Evolutionary conservation across 1,140 invertebrate genomes (phyloP), one percentile per base, ranked within the genome.

Genomic region (Aethina tumida): DNA sequence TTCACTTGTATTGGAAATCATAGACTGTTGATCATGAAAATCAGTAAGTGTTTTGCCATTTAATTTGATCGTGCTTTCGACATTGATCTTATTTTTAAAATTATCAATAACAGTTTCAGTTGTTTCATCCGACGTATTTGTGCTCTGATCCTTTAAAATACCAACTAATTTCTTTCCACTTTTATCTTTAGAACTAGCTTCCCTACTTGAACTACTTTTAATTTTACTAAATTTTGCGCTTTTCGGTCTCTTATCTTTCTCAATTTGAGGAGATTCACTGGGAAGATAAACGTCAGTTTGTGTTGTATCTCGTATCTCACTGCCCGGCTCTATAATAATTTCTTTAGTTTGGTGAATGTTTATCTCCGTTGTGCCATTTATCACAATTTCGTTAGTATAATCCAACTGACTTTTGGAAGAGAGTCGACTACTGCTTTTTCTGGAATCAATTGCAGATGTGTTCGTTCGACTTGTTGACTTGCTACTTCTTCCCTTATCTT

Each of bases 301-400:
- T n/a, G n/a, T n/a, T n/a, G n/a, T n/a, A n/a, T n/a, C n/a, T n/a
- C n/a, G n/a, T n/a, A n/a, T n/a, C n/a, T 26, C 18, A 6, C 38
- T 26, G 14, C 44, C 41, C 13, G 21, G 29, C 7, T 43, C 44
- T 9, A 50, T 18, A 5, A 35, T 37, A 36, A 53, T 47, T 19
- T 51, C 49, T 28, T 46, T 43, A 7, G 34, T 43, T 27, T 55
- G 46, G 15, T 50, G 50, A 18, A 55, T 51, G 18, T 53, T 55
- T 26, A 55, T 50, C 43, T 55, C 53, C 6, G 53, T 55, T 32
- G 45, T 53, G 16, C 53, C 53, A 35, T 53, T 55, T 9, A 55
- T 50, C 6, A 45, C 43, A 10, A 55, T 52, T 19, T 55, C 53
- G 26, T 49, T 53, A 10, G 37, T 46, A 19, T 55, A 55, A 39